Evolutionary conservation across 2,113 vertebrate species (phyloP), one percentile per base, ranked within the genome.

Genomic region (Brevimyrus niger): DNA sequence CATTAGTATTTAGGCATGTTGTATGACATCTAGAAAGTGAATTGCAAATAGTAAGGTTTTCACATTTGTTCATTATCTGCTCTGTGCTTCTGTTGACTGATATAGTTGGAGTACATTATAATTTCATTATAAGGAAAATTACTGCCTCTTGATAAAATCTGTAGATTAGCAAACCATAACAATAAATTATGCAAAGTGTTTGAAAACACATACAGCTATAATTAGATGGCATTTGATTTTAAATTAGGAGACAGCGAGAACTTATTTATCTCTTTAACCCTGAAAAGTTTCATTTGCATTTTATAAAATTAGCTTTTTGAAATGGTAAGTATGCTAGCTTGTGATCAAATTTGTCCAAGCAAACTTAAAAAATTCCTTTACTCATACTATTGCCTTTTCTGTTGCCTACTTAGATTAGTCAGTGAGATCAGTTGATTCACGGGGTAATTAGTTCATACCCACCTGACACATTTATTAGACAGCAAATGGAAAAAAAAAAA

Each of bases 211-310:
- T 93, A 94, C 93, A 93, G 95, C 93, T 92, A 91, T 96, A 96
- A 96, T 96, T 96, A 95, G 94, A 93, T 95, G 94, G 92, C 94
- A 95, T 96, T 96, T 96, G 94, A 96, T 95, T 95, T 95, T 93
- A 95, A 96, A 96, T 94, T 93, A 95, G 94, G 92, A 92, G 92
- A 95, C 93, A 93, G 93, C 61, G 19, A 93, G 92, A 93, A 94
- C 94, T 95, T 95, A 93, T 95, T 95, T 94, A 94, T 95, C 95
- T 95, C 92, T 91, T 92, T 94, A 94, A 95, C 93, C 92, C 90
- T 88, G 90, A 93, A 94, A 95, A 95, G 92, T 92, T 89, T 91
- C 93, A 95, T 95, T 95, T 94, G 91, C 93, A 91, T 92, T 90
- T 91, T 89, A 50, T 92, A 93, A 95, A 94, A 95, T 94, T 90